Evolutionary conservation across 2,888 invertebrate genomes (phyloP).

Genomic region (Kuschelorhynchus macadamiae): DNA sequence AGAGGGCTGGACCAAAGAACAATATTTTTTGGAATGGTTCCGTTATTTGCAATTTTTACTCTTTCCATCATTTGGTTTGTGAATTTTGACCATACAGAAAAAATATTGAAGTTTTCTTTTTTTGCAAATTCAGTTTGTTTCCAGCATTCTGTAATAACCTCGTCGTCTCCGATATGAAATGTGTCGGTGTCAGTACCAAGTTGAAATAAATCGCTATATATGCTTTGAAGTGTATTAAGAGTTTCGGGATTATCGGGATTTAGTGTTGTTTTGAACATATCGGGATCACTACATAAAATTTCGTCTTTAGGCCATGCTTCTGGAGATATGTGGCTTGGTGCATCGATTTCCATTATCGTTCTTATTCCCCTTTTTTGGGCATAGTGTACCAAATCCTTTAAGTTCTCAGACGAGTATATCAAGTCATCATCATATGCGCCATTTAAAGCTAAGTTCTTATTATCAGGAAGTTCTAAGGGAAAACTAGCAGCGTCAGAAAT

Average conservation of each 20-base stretch:
- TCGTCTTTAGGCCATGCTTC: constrained; percentile 85
- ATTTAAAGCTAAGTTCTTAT: constrained; percentile 81
- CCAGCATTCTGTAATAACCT: constrained; percentile 84
- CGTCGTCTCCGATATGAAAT: constrained; percentile 85
- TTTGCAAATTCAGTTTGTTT: constrained; percentile 63
- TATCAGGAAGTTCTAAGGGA: constrained; percentile 82
- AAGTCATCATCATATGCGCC: constrained; percentile 86
- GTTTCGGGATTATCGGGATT: constrained; percentile 84
- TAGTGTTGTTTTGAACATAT: constrained; percentile 83
- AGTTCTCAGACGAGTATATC: constrained; percentile 77
- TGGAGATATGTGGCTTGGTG: constrained; percentile 84
- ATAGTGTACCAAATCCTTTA: constrained; percentile 79
- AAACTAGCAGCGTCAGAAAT: constrained; percentile 91
- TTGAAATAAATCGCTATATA: constrained; percentile 81
- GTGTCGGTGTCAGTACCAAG: constrained; percentile 82
- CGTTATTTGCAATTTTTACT: constrained; percentile 74
- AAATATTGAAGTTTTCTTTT: constrained; percentile 72
- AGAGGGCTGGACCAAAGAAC: constrained; percentile 83
- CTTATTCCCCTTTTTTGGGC: constrained; percentile 85
- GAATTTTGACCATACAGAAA: constrained; percentile 81
- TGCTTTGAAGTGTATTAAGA: constrained; percentile 77
- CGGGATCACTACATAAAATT: constrained; percentile 78
- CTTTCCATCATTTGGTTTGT: constrained; percentile 74
- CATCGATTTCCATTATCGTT: constrained; percentile 89
- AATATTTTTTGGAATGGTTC: constrained; percentile 71